Evolutionary conservation across 2,797 vertebrate species (phyloP), one percentile per base, ranked within the genome.

Genomic region (Limnodromus scolopaceus): DNA sequence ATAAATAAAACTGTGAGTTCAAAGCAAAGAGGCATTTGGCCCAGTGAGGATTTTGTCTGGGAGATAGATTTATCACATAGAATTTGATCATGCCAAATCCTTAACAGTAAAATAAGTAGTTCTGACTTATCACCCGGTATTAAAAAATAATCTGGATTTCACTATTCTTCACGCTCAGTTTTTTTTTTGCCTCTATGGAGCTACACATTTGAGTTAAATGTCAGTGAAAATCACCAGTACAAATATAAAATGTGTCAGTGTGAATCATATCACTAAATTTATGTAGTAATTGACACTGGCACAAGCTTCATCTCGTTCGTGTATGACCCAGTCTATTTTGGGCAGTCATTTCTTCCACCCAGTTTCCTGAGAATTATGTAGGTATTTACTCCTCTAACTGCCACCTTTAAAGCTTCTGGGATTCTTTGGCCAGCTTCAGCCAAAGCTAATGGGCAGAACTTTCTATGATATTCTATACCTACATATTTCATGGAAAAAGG

Each of bases 261-360:
- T 95, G 96, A 96, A 95, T 96, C 92, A 96, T 80, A 77, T 80
- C 48, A 92, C 93, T 92, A 95, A 95, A 95, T 93, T 96, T 96
- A 92, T 92, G 71, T 89, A 57, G 91, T 80, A 95, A 95, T 94
- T 91, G 96, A 95, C 94, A 94, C 64, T 77, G 84, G 78, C 78
- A 84, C 75, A 93, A 96, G 78, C 68, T 94, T 94, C 74, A 57
- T 95, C 86, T 94, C 1, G 0, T 87, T 94, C 74, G 66, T 72
- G 46, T 66, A 70, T 91, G 94, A 91, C 86, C 93, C 86, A 82
- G 36, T 69, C 90, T 96, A 79, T 96, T 96, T 91, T 87, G 55
- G 66, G 81, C 81, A 70, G 48, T 70, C 81, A 55, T 92, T 84
- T 82, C 77, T 95, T 84, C 84, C 70, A 79, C 60, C 9, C 32